Conservation (phyloP, 2,888 invertebrate genomes). For the Aporophyla lueneburgensis region DNA sequence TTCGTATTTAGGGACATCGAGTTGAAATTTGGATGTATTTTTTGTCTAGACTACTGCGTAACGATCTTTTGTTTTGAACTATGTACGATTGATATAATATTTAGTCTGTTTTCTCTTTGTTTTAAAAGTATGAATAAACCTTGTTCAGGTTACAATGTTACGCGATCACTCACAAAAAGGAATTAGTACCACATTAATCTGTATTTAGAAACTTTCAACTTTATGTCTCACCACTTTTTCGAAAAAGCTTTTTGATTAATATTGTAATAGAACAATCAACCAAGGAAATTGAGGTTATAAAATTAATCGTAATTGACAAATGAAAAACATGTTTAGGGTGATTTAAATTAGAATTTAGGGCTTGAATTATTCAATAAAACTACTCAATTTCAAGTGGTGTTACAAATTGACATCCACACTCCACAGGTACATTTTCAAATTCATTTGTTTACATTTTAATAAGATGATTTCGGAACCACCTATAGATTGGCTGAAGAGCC, state of each 20-base stretch:
- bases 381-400: not conserved
- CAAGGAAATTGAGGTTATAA: not conserved
- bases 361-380: not conserved
- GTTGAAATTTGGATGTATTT: no score
- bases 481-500: no score
- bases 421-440: not conserved
- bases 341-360: not conserved
- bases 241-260: not conserved
- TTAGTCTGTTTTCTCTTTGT: not conserved
- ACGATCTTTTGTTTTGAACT: not conserved
- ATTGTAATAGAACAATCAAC: not conserved
- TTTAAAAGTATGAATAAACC: not conserved
- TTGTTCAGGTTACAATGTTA: not conserved
- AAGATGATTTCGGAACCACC: no score
- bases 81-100: not conserved
- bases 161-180: not conserved
- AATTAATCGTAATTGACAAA: not conserved
- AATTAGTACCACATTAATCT: not conserved
- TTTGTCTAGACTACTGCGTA: not conserved
- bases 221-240: not conserved
- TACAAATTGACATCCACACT: not conserved
- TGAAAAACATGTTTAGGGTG: not conserved
- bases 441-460: not conserved
- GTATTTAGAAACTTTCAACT: not conserved
- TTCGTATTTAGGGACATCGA: not conserved